A percentile compares a stretch with the other conserved stretches of the same genome.
Conservation (phyloP, 2,113 vertebrate genomes). For the Pollimyrus isidori region DNA sequence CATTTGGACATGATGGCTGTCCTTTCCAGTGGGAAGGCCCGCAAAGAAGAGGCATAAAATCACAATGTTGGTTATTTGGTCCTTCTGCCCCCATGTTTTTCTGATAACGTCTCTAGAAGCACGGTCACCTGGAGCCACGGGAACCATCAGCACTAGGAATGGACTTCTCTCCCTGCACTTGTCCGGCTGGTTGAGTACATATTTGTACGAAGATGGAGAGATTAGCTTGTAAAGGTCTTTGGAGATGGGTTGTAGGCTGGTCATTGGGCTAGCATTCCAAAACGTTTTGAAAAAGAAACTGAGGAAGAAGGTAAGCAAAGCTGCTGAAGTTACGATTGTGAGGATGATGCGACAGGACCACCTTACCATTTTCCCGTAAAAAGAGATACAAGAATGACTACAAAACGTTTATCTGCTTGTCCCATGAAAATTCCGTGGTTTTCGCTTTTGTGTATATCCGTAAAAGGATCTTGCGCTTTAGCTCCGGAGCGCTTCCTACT, state of each 20-base stretch:
- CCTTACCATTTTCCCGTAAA: not conserved
- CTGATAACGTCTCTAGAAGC: constrained; percentile 46
- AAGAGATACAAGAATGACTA: not conserved
- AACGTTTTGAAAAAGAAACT: not conserved
- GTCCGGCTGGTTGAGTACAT: constrained; percentile 50
- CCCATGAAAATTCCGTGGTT: not conserved
- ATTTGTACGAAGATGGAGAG: constrained; percentile 51
- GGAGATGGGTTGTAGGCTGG: not conserved
- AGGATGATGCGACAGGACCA: not conserved
- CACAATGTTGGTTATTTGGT: constrained; percentile 26
- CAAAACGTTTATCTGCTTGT: not conserved
- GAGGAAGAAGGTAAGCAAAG: not conserved
- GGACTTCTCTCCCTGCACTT: constrained; percentile 44
- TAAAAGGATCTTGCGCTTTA: not conserved
- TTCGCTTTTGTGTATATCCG: not conserved
- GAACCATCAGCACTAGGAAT: constrained; percentile 63
- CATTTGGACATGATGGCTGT: not conserved
- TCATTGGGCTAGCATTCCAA: not conserved
- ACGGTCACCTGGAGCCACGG: constrained; percentile 33
- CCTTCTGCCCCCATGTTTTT: constrained; percentile 56
- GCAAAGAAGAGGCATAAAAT: constrained; percentile 54
- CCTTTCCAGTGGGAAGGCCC: constrained; percentile 38
- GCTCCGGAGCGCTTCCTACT: not conserved
- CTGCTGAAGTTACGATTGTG: not conserved
- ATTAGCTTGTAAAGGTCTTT: not conserved